These are phyloP conservation scores for Drosophila monieri DNA, from an alignment of 2,888 invertebrate genomes.

Conservation along the genomic window DNA sequence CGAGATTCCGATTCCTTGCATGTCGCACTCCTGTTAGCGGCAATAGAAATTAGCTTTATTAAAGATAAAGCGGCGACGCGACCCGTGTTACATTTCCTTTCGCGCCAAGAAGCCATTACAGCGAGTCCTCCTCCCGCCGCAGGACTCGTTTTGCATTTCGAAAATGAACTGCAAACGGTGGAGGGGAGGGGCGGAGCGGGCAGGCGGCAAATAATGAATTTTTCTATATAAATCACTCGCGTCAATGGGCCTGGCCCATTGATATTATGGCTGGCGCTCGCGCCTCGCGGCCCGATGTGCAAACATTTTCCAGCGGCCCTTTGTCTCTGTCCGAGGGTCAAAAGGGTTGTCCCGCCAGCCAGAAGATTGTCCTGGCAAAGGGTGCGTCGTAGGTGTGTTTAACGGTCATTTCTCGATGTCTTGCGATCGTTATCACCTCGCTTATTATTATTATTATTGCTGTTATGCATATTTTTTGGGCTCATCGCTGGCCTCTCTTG, in stretches of 20 bases:
- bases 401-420: conserved; percentile 77
- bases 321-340: conserved; percentile 47
- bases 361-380: conserved; percentile 1
- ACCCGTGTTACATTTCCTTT: conserved; percentile 57
- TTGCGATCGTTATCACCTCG: conserved; percentile 73
- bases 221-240: conserved; percentile 76
- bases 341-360: conserved; percentile 36
- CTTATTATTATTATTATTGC: conserved; percentile 62
- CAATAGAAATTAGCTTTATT: conserved; percentile 75
- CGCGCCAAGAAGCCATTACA: conserved; percentile 62
- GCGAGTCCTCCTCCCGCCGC: neutral
- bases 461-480: conserved; percentile 49
- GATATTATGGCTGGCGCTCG: conserved; percentile 40
- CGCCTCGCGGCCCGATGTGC: conserved; percentile 36
- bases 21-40: conserved; percentile 73
- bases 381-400: conserved; percentile 71
- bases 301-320: conserved; percentile 48
- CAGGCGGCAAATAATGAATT: conserved; percentile 73
- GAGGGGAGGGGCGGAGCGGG: neutral
- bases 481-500: neutral
- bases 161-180: conserved; percentile 48
- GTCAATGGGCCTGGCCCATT: conserved; percentile 76
- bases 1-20: conserved; percentile 54
- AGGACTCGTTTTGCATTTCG: conserved; percentile 62
- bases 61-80: conserved; percentile 64